Evolutionary conservation across 2,888 invertebrate genomes (phyloP), one percentile per base, ranked within the genome.

Genomic region (Lapara coniferarum): DNA sequence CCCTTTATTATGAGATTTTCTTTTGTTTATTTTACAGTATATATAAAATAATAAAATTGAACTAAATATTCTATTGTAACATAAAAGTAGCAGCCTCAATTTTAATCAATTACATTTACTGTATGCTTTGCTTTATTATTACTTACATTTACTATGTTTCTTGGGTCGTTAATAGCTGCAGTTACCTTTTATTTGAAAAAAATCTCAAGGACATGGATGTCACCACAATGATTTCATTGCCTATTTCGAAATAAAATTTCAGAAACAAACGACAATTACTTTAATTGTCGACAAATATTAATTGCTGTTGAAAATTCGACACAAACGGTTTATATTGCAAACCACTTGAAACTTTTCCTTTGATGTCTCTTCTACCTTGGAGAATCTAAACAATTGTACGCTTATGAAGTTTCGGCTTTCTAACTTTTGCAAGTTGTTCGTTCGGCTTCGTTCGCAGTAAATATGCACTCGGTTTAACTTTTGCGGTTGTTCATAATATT

Each of bases 271-370:
- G n/a, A 63, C 53, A 66, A 66, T 66, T 37, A 66, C 75, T 78
- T 81, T 83, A 68, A 68, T 57, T 30, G 30, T 49, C 16, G 49
- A 46, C 63, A 63, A 59, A 63, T 63, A 63, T 63, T 63, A 63
- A 63, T 63, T 63, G 63, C 63, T 49, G 63, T 53, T 53, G 63
- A 69, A 66, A 59, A 78, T 85, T 81, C 76, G 80, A 74, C 77
- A 84, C 81, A 87, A 87, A 85, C 81, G 81, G 77, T 85, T 82
- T 46, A 59, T 53, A 85, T 86, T 78, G 81, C 81, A 72, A 83
- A 84, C 85, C 83, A 80, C 82, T 88, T 82, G 76, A 82, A 91
- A 91, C 83, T 91, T 91, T 87, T 78, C 81, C 88, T 91, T 91
- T 90, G 89, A 87, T 83, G 81, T 77, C 75, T 74, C 71, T 73